phyloP scores from a whole-genome alignment of 2,113 vertebrate species.

The Diphyllodes magnificus region DNA sequence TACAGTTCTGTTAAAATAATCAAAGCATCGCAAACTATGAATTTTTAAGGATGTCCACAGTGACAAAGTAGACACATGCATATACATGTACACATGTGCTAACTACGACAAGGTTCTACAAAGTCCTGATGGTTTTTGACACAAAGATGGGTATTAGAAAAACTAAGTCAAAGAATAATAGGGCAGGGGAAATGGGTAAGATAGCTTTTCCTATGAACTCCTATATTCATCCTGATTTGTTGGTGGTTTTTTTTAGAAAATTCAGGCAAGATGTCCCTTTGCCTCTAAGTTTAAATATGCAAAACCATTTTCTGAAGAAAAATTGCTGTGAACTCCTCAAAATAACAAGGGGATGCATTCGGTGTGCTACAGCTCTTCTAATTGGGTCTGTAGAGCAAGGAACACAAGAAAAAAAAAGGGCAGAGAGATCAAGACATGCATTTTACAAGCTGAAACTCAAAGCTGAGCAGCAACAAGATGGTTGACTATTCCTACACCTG shows the following conservation, averaged over 20 bases:
- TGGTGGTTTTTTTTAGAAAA: neutral
- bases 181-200: neutral
- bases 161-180: neutral
- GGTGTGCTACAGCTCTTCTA: neutral
- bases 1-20: neutral
- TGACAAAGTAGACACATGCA: neutral
- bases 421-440: neutral
- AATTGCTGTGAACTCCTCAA: neutral
- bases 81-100: fast-evolving
- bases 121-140: neutral
- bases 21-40: fast-evolving
- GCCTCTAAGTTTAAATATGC: neutral
- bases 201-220: neutral
- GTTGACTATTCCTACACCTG: neutral
- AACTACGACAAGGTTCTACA: neutral
- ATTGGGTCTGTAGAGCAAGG: neutral
- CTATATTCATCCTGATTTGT: neutral
- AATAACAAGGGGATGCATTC: fast-evolving
- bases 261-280: neutral
- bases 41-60: neutral
- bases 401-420: fast-evolving
- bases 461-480: neutral
- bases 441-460: neutral
- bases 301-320: neutral
- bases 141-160: neutral